Evolutionary conservation across 2,797 vertebrate species (phyloP).

Genomic region (Miichthys miiuy): DNA sequence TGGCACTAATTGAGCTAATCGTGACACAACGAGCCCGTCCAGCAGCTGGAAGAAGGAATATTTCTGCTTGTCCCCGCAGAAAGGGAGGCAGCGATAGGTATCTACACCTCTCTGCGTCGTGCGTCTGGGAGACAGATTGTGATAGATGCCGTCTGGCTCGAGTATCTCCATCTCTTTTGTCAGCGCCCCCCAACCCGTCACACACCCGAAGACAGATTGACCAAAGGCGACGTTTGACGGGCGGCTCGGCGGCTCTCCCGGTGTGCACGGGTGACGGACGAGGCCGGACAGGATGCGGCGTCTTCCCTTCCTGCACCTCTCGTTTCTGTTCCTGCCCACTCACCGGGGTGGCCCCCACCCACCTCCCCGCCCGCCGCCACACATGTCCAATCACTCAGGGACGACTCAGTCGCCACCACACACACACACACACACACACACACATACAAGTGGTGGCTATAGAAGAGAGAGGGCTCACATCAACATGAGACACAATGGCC

Average conservation of each 20-base stretch:
- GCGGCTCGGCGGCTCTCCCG: slow-evolving; percentile 68
- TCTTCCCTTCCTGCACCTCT: slow-evolving; percentile 74
- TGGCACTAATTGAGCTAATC: slow-evolving; percentile 25
- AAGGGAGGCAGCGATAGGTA: slow-evolving; percentile 16
- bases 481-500: slow-evolving; percentile 66
- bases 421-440: slow-evolving; percentile 28
- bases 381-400: slow-evolving; percentile 66
- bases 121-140: slow-evolving; percentile 75
- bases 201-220: slow-evolving; percentile 79
- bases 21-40: slow-evolving; percentile 16
- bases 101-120: slow-evolving; percentile 15
- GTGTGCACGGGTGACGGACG: slow-evolving; percentile 81
- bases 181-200: slow-evolving; percentile 54
- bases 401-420: slow-evolving; percentile 44
- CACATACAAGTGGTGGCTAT: slow-evolving; percentile 34
- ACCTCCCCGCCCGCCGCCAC: background rate
- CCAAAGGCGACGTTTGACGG: slow-evolving; percentile 67
- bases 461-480: slow-evolving; percentile 57
- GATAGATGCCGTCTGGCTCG: slow-evolving; percentile 80
- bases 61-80: background rate
- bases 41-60: slow-evolving; percentile 23
- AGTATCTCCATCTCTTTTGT: slow-evolving; percentile 81
- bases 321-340: slow-evolving; percentile 71
- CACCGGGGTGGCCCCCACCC: slow-evolving; percentile 56
- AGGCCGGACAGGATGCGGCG: slow-evolving; percentile 84